Evolutionary conservation across 2,797 vertebrate species (phyloP), one percentile per base, ranked within the genome.

Genomic region (Zenarchopterus dispar): DNA sequence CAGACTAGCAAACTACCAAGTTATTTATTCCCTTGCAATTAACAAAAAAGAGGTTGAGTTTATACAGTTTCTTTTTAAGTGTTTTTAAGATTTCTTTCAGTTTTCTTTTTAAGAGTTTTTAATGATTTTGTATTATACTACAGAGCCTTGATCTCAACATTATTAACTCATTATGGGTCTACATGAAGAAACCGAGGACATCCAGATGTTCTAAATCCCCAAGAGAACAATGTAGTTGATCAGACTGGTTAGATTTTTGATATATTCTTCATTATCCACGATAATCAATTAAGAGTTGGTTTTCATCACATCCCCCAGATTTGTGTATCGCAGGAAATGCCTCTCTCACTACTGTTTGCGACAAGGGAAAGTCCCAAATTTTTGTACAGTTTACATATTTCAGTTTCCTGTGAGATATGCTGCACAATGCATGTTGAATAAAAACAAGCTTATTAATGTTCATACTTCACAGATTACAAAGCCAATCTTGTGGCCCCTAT

Each of bases 321-420:
- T 28, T 36, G 48, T 56, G 56, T 67, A 67, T 54, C 6, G 21
- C 50, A 80, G 74, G 76, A 89, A 91, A 79, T 54, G 54, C 69
- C 53, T 73, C 62, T 54, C 61, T 69, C 28, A 4, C 36, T 59
- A 57, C 69, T 33, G 45, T 65, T 62, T 56, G 39, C 68, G 58
- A 83, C 78, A 62, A 59, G 70, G 82, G 81, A 72, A 60, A 67
- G 75, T 86, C 83, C 85, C 76, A 68, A 71, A 73, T 67, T 70
- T 67, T 82, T 60, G 69, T 6, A 54, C 43, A 43, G 21, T 51
- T 60, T 47, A 53, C 13, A 13, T 74, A 79, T 53, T 61, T 79
- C 62, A 66, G 65, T 50, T 78, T 87, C 83, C 73, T 82, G 77
- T 53, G 26, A 77, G 59, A 78, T 51, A 45, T 33, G 17, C 48